Evolutionary conservation across 2,888 invertebrate genomes (phyloP).

Genomic region (Trissonchulus sp.): DNA sequence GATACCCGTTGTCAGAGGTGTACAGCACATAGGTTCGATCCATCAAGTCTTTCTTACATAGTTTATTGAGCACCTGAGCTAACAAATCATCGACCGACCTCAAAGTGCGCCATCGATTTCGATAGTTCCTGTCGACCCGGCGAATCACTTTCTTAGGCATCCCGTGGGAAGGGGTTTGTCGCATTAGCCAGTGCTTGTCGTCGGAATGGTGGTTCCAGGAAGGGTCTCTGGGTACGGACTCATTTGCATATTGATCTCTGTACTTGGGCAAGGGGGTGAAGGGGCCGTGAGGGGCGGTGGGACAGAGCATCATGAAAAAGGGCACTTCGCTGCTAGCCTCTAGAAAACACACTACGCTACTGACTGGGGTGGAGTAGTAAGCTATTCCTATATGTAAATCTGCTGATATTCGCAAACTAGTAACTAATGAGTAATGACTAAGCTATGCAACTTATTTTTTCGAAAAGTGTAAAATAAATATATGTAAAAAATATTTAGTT

Average conservation of each 20-base stretch:
- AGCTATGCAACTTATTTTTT: too few relatives aligned
- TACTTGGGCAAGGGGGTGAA: conserved; percentile 74
- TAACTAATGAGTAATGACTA: too few relatives aligned
- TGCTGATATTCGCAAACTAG: too few relatives aligned
- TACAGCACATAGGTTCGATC: neutral
- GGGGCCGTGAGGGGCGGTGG: conserved; percentile 80
- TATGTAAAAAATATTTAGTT: too few relatives aligned
- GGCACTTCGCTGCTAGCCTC: too few relatives aligned
- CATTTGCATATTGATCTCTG: conserved; percentile 60
- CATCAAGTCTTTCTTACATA: neutral
- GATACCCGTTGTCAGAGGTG: conserved; percentile 81
- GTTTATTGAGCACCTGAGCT: neutral
- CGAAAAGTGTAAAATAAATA: too few relatives aligned
- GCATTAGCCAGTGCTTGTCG: conserved; percentile 77
- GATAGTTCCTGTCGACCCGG: too few relatives aligned
- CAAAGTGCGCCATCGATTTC: neutral
- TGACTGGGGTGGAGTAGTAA: too few relatives aligned
- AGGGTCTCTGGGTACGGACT: conserved; percentile 63
- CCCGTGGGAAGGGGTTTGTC: conserved; percentile 64
- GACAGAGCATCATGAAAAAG: too few relatives aligned
- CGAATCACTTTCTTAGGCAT: too few relatives aligned
- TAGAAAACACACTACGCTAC: too few relatives aligned
- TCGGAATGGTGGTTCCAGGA: conserved; percentile 58
- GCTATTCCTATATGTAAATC: too few relatives aligned
- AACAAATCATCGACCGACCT: neutral